These are phyloP conservation scores for Sicus ferrugineus DNA, from an alignment of 2,888 invertebrate species.

Conservation along the genomic window DNA sequence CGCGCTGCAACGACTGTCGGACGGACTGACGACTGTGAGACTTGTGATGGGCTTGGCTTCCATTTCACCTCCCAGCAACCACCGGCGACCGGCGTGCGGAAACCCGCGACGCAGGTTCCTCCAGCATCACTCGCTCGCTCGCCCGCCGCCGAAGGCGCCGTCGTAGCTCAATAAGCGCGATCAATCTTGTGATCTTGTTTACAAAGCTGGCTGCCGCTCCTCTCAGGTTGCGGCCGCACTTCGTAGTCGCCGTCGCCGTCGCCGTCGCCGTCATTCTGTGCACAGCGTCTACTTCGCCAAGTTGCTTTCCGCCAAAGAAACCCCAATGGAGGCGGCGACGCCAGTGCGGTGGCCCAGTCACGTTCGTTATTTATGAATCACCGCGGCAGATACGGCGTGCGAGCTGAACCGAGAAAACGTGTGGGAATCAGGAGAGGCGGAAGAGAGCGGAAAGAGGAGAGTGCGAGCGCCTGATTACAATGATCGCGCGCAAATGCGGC, in stretches of 20 bases:
- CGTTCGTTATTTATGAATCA: conserved; percentile 54
- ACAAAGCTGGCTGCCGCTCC: conserved; percentile 38
- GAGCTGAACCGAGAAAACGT: neutral
- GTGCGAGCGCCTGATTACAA: conserved; percentile 3
- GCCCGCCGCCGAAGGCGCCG: conserved; percentile 39
- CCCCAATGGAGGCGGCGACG: neutral
- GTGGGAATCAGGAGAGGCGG: neutral
- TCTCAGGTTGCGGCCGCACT: neutral
- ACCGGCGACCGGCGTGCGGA: neutral
- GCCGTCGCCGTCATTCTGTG: neutral
- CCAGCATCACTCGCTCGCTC: neutral
- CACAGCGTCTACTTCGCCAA: conserved; percentile 35
- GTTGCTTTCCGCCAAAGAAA: conserved; percentile 27
- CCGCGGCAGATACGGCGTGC: conserved; percentile 37
- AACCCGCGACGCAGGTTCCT: conserved; percentile 26
- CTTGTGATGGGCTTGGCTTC: neutral
- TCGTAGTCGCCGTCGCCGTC: conserved; percentile 18
- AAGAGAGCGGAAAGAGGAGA: neutral
- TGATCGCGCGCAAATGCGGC: neutral
- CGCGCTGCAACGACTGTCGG: neutral
- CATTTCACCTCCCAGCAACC: neutral
- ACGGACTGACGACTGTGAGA: neutral
- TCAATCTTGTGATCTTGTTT: conserved; percentile 58
- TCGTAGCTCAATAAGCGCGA: conserved; percentile 44
- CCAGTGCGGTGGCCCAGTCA: conserved; percentile 41